Conservation (phyloP, 1,140 invertebrate genomes). For the Phenacoccus solenopsis region DNA sequence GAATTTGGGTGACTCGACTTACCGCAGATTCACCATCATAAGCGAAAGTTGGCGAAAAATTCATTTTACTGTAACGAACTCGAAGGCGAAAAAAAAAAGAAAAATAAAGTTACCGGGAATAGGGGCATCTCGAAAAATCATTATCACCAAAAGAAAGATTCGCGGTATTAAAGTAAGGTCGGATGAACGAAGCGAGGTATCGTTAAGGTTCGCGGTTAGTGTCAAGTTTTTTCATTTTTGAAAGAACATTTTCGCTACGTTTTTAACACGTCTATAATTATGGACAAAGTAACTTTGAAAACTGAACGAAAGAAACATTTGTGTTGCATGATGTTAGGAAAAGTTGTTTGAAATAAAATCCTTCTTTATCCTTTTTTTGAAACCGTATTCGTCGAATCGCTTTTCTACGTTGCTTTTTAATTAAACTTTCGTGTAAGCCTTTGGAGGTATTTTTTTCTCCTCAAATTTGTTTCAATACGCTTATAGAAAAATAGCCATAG, state of each 20-base stretch:
- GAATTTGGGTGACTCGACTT: too few species aligned
- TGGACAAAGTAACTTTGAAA: not conserved
- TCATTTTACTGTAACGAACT: not conserved
- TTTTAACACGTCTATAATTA: not conserved
- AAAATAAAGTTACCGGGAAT: not conserved
- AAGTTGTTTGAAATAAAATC: not conserved
- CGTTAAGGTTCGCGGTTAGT: slow-evolving; percentile 1
- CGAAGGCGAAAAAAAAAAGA: too few species aligned
- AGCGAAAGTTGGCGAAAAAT: too few species aligned
- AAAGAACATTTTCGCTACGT: not conserved
- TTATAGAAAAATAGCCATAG: too few species aligned
- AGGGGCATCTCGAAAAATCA: not conserved
- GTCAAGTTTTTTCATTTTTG: slow-evolving; percentile 3
- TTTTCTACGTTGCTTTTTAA: not conserved
- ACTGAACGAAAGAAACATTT: not conserved
- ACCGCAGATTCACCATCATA: too few species aligned
- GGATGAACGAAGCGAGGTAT: not conserved
- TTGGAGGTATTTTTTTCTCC: not conserved
- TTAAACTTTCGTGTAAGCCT: not conserved
- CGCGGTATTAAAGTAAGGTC: not conserved
- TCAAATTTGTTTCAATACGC: too few species aligned
- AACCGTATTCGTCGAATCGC: not conserved
- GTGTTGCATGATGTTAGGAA: not conserved
- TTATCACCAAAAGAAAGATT: not conserved
- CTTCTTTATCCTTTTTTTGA: not conserved